Base-by-base conservation (phyloP, 2,797 vertebrate species). In the Rousettus madagascariensis region DNA sequence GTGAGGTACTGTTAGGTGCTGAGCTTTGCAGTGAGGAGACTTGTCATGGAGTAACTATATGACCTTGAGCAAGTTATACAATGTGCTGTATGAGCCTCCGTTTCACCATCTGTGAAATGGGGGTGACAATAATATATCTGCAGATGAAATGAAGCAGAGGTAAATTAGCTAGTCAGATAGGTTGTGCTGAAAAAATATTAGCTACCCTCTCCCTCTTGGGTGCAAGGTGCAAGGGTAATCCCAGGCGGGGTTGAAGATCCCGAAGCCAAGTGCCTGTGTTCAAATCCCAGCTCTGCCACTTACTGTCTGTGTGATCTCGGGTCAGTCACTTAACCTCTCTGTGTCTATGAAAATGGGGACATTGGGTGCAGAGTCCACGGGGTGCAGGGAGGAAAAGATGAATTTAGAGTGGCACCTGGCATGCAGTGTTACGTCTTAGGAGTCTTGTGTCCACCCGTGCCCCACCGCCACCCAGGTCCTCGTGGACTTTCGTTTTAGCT, bases 401-500 rank as follows among this genome's bases (percentile, higher is more conserved):
- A 49, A 7, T 59, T 59, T 24, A 3, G 8, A 46, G 63, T 10
- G 19, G 24, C 11, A 26, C 43, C 69, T 19, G 59, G 30, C 16
- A 6, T 2, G 12, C 57, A 10, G 72, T 24, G 49, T 61, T 3
- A 57, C 7, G 5, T 12, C 51, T 65, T 12, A 3, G 28, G 9
- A 12, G 5, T 33, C 15, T 36, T 3, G 22, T 1, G 13, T 22
- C 72, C 17, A 2, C 59, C 53, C 1, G 57, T 59, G 55, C 26
- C 57, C 13, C 3, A 2, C 63, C 10, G 17, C 2, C 5, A 3
- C 59, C 78, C 38, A 3, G 5, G 28, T 24, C 66, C 24, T 30
- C 0, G 0, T 4, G 51, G 53, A 5, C 43, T 24, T 16, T 17
- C 36, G 4, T 46, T 46, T n/a, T 4, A 43, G 69, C 65, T 12